A percentile compares a stretch with the other conserved stretches of the same genome.
Conservation (phyloP, 2,797 vertebrate genomes). For the Arctocebus calabarensis region DNA sequence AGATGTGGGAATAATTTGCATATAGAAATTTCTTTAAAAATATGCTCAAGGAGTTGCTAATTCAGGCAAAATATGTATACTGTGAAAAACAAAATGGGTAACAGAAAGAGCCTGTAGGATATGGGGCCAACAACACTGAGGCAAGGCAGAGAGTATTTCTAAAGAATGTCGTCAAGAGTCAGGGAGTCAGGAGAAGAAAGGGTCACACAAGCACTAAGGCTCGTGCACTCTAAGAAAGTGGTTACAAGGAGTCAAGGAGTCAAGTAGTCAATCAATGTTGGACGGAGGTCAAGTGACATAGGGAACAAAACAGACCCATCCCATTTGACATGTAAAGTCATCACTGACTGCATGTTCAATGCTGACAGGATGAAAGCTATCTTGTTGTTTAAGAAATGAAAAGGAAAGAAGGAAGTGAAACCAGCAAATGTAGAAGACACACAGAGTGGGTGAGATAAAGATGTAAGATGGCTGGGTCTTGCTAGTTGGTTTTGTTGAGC, state of each 20-base stretch:
- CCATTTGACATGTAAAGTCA: not conserved
- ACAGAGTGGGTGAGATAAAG: not conserved
- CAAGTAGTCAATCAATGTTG: not conserved
- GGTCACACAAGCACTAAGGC: not conserved
- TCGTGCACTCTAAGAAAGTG: not conserved
- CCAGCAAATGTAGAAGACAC: not conserved
- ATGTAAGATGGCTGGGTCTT: not conserved
- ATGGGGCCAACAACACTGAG: rapidly evolving
- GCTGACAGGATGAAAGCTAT: not conserved
- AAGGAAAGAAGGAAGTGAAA: not conserved
- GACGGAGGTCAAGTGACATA: not conserved
- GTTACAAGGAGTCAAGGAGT: not conserved
- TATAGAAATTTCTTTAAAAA: not conserved
- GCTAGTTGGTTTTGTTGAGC: not conserved
- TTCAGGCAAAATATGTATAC: not conserved
- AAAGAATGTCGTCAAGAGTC: not conserved
- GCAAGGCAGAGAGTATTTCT: not conserved
- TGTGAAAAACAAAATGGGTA: not conserved
- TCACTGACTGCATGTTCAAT: not conserved
- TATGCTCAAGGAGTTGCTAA: not conserved
- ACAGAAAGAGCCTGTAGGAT: not conserved
- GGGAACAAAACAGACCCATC: not conserved
- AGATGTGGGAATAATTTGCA: not conserved
- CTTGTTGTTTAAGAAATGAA: not conserved
- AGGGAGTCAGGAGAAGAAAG: not conserved